phyloP scores from a whole-genome alignment of 37 sponge, comb jelly and placozoan genomes.

The Oopsacas minuta region DNA sequence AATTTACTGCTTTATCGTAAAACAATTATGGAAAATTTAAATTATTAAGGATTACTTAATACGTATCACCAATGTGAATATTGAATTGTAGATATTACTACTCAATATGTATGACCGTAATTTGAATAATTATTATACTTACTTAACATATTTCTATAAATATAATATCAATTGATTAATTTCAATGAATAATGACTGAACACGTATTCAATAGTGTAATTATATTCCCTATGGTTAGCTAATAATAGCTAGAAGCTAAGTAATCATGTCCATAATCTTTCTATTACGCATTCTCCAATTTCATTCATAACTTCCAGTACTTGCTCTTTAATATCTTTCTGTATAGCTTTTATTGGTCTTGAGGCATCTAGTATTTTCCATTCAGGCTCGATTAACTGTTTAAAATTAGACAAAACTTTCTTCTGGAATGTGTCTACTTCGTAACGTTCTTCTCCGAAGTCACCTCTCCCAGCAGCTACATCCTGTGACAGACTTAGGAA shows the following conservation, averaged over 20 bases:
- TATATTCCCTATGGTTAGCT: too few relatives aligned
- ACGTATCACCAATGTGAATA: too few relatives aligned
- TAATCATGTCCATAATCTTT: neutral
- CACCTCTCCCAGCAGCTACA: conserved; percentile 36
- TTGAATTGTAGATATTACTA: too few relatives aligned
- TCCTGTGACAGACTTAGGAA: conserved; percentile 41
- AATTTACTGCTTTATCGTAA: too few relatives aligned
- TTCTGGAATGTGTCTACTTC: conserved; percentile 49
- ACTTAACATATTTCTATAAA: too few relatives aligned
- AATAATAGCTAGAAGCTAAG: neutral
- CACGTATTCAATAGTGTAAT: too few relatives aligned
- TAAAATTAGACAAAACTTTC: conserved; percentile 31
- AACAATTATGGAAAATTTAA: too few relatives aligned
- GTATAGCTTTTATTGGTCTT: conserved; percentile 33
- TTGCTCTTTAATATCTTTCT: conserved; percentile 25
- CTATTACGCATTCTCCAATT: neutral
- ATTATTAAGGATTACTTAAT: too few relatives aligned
- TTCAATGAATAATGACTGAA: too few relatives aligned
- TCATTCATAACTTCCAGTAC: conserved; percentile 17
- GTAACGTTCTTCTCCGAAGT: conserved; percentile 73
- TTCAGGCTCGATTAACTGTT: conserved; percentile 22
- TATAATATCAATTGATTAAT: too few relatives aligned
- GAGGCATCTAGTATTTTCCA: conserved; percentile 58
- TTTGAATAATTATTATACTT: too few relatives aligned
- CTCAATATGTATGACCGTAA: too few relatives aligned